Conservation (phyloP, 2,113 vertebrate species). For the Choloepus hoffmanni region DNA sequence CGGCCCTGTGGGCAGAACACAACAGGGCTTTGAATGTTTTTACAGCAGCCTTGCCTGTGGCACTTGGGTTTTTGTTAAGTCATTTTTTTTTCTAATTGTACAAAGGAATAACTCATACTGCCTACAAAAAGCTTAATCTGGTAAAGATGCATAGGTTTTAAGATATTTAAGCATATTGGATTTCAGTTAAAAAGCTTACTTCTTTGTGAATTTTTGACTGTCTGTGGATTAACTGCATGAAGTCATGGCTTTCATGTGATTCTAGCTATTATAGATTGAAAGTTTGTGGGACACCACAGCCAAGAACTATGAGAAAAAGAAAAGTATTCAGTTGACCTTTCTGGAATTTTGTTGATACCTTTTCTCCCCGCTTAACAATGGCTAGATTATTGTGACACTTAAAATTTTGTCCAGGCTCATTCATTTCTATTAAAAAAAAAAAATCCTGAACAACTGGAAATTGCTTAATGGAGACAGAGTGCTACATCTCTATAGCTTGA, state of each 20-base stretch:
- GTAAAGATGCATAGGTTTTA: constrained; percentile 78
- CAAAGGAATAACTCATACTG: constrained; percentile 71
- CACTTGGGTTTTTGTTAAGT: constrained; percentile 83
- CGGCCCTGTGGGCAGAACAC: constrained; percentile 76
- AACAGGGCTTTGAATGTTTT: constrained; percentile 87
- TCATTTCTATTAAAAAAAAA: constrained; percentile 82
- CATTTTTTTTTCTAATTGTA: constrained; percentile 79
- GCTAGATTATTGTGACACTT: constrained; percentile 84
- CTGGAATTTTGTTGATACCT: constrained; percentile 80
- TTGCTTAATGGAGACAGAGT: constrained; percentile 88
- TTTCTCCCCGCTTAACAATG: constrained; percentile 80
- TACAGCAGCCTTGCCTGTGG: constrained; percentile 85
- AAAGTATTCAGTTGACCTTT: constrained; percentile 78
- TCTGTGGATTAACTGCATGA: constrained; percentile 82
- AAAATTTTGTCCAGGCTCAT: constrained; percentile 86
- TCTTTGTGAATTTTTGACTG: constrained; percentile 81
- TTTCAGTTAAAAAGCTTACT: constrained; percentile 78
- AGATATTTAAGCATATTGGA: constrained; percentile 77
- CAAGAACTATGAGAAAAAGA: constrained; percentile 70
- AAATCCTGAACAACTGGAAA: constrained; percentile 88
- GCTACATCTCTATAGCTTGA: constrained; percentile 88
- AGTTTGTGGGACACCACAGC: constrained; percentile 80
- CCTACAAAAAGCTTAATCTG: constrained; percentile 79
- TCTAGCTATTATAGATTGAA: constrained; percentile 86
- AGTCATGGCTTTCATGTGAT: constrained; percentile 87